Percentiles rank a stretch among this genome's conserved stretches.
phyloP scores from a whole-genome alignment of 1,140 invertebrate species.

The Magallana angulata region DNA sequence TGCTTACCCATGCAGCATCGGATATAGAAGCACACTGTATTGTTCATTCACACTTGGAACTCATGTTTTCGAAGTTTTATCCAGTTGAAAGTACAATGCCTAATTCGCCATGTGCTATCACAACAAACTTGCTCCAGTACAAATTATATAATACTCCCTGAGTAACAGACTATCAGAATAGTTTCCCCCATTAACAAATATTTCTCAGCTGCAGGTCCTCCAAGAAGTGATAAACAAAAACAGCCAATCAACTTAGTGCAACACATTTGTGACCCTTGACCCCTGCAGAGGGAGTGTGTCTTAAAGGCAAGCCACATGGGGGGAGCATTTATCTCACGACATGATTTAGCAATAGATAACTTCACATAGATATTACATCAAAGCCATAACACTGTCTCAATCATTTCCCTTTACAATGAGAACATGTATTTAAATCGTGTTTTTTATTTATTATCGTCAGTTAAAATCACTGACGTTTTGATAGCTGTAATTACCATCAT shows the following conservation, averaged over 20 bases:
- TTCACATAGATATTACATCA: conserved; percentile 20
- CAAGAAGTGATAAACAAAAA: conserved; percentile 35
- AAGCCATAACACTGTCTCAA: conserved; percentile 11
- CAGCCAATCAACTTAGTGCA: conserved; percentile 18
- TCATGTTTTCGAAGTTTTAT: neutral
- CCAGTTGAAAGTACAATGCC: conserved; percentile 5
- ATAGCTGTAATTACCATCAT: neutral
- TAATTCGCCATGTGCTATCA: neutral
- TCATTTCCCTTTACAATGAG: neutral
- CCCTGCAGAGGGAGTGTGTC: conserved; percentile 35
- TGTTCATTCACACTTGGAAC: neutral
- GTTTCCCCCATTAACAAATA: conserved; percentile 27
- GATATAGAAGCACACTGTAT: too few relatives aligned
- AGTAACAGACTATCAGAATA: neutral
- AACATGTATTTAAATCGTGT: conserved; percentile 27
- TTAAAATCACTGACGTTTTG: neutral
- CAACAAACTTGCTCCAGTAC: neutral
- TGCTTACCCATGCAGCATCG: too few relatives aligned
- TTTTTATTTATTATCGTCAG: neutral
- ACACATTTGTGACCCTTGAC: conserved; percentile 25
- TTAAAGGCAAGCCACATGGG: conserved; percentile 1
- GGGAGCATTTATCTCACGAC: conserved; percentile 15
- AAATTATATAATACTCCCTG: conserved; percentile 12
- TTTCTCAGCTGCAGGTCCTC: conserved; percentile 27
- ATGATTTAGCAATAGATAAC: conserved; percentile 30